phyloP scores from a whole-genome alignment of 2,113 vertebrate species.

The Burhinus bistriatus region DNA sequence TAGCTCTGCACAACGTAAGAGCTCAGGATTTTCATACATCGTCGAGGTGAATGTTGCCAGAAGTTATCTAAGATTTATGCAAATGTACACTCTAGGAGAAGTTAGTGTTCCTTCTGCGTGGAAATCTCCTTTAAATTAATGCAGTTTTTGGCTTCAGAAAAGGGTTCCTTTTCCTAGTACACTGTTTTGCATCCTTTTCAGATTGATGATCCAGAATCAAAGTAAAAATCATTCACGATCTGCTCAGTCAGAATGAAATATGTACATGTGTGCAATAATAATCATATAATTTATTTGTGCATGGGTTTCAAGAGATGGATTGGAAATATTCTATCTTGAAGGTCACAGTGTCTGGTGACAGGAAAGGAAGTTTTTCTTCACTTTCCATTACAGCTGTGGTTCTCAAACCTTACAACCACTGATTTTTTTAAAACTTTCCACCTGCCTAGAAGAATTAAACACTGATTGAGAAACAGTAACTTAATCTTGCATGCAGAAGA shows the following conservation, averaged over 20 bases:
- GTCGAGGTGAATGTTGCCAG: neutral
- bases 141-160: neutral
- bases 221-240: neutral
- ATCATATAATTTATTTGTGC: neutral
- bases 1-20: neutral
- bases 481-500: neutral
- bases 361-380: neutral
- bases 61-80: slow-evolving; percentile 33
- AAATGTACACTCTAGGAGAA: neutral
- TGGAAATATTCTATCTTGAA: neutral
- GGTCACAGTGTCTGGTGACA: neutral
- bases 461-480: neutral
- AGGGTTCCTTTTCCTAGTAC: neutral
- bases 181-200: neutral
- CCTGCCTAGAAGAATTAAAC: neutral
- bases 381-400: neutral
- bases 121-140: slow-evolving; percentile 10
- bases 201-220: neutral
- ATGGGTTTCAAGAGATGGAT: neutral
- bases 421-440: neutral
- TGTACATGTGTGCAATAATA: neutral
- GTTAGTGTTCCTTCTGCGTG: neutral
- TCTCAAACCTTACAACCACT: neutral
- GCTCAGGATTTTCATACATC: neutral
- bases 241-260: neutral